A percentile compares a stretch with the other conserved stretches of the same genome.
These are phyloP conservation scores for Trissolcus brochymenae DNA, from an alignment of 2,888 invertebrate genomes.

Conservation along the genomic window DNA sequence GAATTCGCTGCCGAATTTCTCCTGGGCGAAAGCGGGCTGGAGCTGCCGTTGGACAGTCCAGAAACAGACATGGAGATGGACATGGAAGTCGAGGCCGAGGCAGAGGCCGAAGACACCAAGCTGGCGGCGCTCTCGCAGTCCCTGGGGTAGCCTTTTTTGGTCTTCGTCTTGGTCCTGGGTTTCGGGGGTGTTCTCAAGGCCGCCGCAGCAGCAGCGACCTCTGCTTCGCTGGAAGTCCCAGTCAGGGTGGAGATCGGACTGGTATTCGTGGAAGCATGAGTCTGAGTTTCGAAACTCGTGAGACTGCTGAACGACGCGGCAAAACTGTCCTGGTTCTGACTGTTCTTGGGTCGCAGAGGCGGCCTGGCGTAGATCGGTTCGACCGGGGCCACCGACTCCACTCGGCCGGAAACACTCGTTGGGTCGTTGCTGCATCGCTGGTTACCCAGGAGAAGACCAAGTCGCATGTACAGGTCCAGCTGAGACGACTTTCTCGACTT, in stretches of 20 bases:
- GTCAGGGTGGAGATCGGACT: conserved; percentile 94
- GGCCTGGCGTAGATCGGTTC: conserved; percentile 59
- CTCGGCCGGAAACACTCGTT: conserved; percentile 41
- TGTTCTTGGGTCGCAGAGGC: conserved; percentile 60
- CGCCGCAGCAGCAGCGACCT: conserved; percentile 79
- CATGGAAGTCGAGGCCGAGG: conserved; percentile 76
- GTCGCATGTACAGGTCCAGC: conserved; percentile 88
- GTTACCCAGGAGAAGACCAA: conserved; percentile 87
- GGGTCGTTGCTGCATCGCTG: conserved; percentile 60
- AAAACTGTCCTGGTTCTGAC: conserved; percentile 68
- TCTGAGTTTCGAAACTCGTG: conserved; percentile 80
- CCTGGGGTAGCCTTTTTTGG: conserved; percentile 67
- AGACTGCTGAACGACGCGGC: conserved; percentile 78
- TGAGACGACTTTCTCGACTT: conserved; percentile 78
- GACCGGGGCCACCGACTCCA: conserved; percentile 43
- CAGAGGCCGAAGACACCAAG: conserved; percentile 67
- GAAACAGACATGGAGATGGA: conserved; percentile 83
- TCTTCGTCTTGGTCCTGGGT: conserved; percentile 69
- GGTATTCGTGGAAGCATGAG: conserved; percentile 87
- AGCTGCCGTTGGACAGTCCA: conserved; percentile 88
- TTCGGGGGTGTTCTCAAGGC: conserved; percentile 69
- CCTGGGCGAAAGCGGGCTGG: conserved; percentile 84
- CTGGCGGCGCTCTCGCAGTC: conserved; percentile 81
- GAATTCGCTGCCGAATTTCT: conserved; percentile 87
- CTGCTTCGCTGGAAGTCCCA: conserved; percentile 83